These are phyloP conservation scores for Phoenoteleia sp. DNA, from an alignment of 2,888 invertebrate species.

Conservation along the genomic window DNA sequence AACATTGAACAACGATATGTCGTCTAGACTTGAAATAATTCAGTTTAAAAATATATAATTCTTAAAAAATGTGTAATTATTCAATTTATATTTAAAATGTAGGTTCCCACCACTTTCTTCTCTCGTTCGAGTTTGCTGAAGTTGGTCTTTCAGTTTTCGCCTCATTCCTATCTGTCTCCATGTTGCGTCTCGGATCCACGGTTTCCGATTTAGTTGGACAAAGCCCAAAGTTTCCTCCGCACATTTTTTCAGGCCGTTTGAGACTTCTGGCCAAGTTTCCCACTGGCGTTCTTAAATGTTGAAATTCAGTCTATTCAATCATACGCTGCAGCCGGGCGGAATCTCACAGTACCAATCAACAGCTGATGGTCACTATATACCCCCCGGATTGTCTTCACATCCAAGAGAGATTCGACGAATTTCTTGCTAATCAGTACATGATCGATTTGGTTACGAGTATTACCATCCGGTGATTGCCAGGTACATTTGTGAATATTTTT, in stretches of 20 bases:
- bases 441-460: slow-evolving; percentile 6
- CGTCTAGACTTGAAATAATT: no score
- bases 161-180: background rate
- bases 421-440: slow-evolving; percentile 10
- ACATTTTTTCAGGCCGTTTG: background rate
- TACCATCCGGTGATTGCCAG: slow-evolving; percentile 7
- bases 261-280: background rate
- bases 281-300: no score
- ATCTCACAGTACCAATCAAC: background rate
- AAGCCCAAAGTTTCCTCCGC: slow-evolving; percentile 2
- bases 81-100: no score
- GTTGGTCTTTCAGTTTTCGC: background rate
- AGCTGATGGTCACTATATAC: slow-evolving; percentile 18
- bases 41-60: no score
- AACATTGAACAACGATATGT: no score
- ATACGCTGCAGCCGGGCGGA: background rate
- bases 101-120: slow-evolving; percentile 86
- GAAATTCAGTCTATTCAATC: no score
- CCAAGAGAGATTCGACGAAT: slow-evolving; percentile 1
- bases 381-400: background rate
- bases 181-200: slow-evolving; percentile 13
- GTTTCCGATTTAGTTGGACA: background rate
- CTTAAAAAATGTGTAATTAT: no score
- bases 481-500: background rate
- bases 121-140: slow-evolving; percentile 86